Conservation (phyloP, 1,140 invertebrate genomes). For the Dreissena rostriformis region DNA sequence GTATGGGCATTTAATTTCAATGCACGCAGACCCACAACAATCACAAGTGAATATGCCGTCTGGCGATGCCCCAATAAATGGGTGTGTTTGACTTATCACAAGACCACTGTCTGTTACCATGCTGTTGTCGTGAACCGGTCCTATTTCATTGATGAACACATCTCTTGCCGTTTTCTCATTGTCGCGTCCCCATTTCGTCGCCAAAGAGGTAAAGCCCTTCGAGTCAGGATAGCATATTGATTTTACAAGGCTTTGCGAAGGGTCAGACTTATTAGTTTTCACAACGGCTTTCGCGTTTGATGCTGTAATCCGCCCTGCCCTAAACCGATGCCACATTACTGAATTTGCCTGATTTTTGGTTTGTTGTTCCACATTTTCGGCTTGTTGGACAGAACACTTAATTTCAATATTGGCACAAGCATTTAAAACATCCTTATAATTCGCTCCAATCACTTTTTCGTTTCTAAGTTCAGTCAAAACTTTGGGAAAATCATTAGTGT, state of each 20-base stretch:
- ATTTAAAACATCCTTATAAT: not conserved
- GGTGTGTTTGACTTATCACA: not conserved
- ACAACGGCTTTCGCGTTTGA: conserved; percentile 21
- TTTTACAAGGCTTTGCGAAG: conserved; percentile 11
- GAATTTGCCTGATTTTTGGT: not conserved
- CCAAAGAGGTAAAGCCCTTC: not conserved
- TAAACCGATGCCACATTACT: conserved; percentile 12
- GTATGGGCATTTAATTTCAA: conserved; percentile 40
- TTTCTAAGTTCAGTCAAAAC: conserved; percentile 5
- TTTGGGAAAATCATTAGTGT: not conserved
- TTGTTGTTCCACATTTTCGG: conserved; percentile 9
- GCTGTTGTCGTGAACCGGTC: not conserved
- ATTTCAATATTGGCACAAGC: not conserved
- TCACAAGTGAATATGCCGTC: conserved; percentile 26
- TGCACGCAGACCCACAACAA: conserved; percentile 5
- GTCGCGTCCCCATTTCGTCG: conserved; percentile 28
- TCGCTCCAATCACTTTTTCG: not conserved
- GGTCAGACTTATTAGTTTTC: conserved; percentile 1
- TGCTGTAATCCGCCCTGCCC: conserved; percentile 33
- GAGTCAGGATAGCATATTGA: conserved; percentile 16
- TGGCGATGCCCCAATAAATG: conserved; percentile 24
- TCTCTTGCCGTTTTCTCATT: conserved; percentile 9
- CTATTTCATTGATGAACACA: not conserved
- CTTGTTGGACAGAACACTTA: not conserved
- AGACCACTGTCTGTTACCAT: conserved; percentile 5